Conservation (phyloP, 2,888 invertebrate genomes). For the Drosophila helvetica region DNA sequence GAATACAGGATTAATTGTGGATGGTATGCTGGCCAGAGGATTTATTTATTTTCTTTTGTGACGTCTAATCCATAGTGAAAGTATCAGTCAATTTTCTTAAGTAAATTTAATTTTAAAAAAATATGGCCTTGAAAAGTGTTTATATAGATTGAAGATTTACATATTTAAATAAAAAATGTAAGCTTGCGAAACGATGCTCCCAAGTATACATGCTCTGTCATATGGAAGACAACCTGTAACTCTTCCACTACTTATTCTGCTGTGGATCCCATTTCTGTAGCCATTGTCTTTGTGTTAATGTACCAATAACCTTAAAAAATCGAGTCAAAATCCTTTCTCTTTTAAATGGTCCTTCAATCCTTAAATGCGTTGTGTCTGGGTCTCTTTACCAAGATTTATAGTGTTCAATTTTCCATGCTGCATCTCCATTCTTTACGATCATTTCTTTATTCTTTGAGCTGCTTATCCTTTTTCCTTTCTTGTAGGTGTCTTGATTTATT, state of each 20-base stretch:
- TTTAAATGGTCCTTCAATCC: conserved; percentile 61
- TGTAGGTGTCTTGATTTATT: conserved; percentile 75
- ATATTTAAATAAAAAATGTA: not conserved
- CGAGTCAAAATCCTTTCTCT: conserved; percentile 17
- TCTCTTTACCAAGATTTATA: conserved; percentile 67
- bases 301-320: not conserved
- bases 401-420: conserved; percentile 69
- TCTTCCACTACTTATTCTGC: not conserved
- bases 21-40: conserved; percentile 54
- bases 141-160: not conserved
- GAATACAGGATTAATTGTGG: conserved; percentile 25
- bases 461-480: conserved; percentile 64
- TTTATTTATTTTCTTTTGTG: conserved; percentile 54
- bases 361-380: conserved; percentile 30
- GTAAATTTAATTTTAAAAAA: not conserved
- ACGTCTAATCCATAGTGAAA: conserved; percentile 53
- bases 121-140: too few species aligned
- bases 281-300: not conserved
- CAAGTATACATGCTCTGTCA: not conserved
- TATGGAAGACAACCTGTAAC: not conserved
- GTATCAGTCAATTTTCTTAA: conserved; percentile 18
- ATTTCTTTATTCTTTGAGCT: conserved; percentile 40
- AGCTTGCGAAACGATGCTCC: not conserved
- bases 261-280: not conserved
- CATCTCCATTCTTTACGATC: conserved; percentile 37